Base-by-base conservation (phyloP, 2,113 vertebrate species). In the Plectropomus leopardus region DNA sequence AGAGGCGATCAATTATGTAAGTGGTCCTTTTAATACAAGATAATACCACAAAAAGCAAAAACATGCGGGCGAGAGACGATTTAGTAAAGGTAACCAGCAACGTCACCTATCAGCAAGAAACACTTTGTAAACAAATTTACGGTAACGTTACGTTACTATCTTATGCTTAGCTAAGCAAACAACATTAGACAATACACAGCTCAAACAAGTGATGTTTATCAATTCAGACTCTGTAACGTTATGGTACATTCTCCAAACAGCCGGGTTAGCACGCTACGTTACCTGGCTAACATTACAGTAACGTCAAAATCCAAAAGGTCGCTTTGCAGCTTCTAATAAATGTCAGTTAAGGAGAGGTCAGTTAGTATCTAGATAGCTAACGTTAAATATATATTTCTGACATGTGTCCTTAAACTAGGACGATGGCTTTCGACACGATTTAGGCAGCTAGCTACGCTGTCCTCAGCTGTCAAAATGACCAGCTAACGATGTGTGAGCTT, bases 391-490 rank as follows among this genome's bases (percentile, higher is more conserved):
- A 32, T 45, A 9, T 9, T 1, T 44, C 26, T 21, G 4, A 2
- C n/a, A 44, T 47, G 1, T 10, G 6, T 21, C 54, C 5, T 48
- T 30, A 44, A 1, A 8, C 9, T 21, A 30, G 16, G 21, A 44
- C 26, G 5, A 16, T 45, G 13, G 21, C 2, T 51, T 44, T 50
- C 23, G 7, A 32, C 23, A 45, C 15, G 7, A 28, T 26, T 5
- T 3, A 47, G 30, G 53, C 17, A 59, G 30, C 53, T 30, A 57
- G 36, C 50, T 28, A 36, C 24, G 3, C 66, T 63, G 76, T 72
- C 82, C 75, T 80, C 85, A 84, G 40, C 76, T 88, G 88, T 88
- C 87, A 89, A 32, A 67, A 24, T 55, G 63, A 61, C 32, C 77
- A 61, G 55, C 65, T 75, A 48, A 44, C 58, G 4, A 28, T 34